phyloP scores from a whole-genome alignment of 2,113 vertebrate genomes.

The Orycteropus afer region DNA sequence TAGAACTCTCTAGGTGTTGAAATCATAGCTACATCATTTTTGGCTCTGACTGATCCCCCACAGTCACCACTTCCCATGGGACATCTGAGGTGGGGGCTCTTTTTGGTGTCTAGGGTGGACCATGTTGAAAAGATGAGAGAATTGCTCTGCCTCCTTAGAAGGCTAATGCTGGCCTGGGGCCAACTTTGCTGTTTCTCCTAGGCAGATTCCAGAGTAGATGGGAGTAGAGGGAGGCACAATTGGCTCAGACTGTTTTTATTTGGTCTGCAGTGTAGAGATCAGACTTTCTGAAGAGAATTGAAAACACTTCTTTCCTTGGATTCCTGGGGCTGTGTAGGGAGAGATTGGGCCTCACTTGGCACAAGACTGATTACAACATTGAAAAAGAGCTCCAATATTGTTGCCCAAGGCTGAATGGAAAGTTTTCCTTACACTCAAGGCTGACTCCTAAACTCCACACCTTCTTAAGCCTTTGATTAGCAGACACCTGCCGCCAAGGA shows the following conservation, averaged over 20 bases:
- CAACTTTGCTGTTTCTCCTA: conserved; percentile 67
- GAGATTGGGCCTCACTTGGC: conserved; percentile 75
- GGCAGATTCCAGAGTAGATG: conserved; percentile 66
- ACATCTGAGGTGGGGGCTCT: background rate
- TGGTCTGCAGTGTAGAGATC: conserved; percentile 84
- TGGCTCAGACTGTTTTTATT: conserved; percentile 82
- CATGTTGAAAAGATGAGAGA: conserved; percentile 26
- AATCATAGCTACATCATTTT: background rate
- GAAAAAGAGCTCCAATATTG: conserved; percentile 77
- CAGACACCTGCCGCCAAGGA: conserved; percentile 65
- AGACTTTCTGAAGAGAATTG: conserved; percentile 81
- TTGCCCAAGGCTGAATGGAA: conserved; percentile 82
- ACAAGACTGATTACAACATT: conserved; percentile 78
- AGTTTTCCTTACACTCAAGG: conserved; percentile 78
- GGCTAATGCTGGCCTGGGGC: conserved; percentile 45
- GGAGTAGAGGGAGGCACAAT: conserved; percentile 53
- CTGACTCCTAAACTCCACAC: conserved; percentile 70
- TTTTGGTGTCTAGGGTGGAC: conserved; percentile 26
- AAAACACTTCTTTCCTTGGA: conserved; percentile 79
- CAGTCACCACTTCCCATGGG: background rate
- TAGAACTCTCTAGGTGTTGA: background rate
- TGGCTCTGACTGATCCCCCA: background rate
- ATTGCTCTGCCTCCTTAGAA: conserved; percentile 64
- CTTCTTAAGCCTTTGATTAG: conserved; percentile 75
- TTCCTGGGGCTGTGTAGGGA: conserved; percentile 55